A percentile compares a stretch with the other conserved stretches of the same genome.
These are phyloP conservation scores for Beaufortia kweichowensis DNA, from an alignment of 2,113 vertebrate species.

Conservation along the genomic window DNA sequence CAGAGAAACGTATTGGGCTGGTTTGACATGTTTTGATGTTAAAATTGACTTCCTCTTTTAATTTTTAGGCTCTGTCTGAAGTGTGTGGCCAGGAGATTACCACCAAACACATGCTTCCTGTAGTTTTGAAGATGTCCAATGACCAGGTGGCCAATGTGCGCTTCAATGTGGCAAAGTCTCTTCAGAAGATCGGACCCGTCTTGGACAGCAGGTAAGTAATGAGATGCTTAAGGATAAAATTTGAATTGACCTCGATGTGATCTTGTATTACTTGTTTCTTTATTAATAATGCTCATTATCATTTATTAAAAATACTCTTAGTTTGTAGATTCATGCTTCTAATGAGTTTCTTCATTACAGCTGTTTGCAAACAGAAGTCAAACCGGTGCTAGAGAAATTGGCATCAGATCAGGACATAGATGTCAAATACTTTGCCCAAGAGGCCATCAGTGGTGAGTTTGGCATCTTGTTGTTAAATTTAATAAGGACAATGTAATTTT, in stretches of 20 bases:
- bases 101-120: conserved; percentile 89
- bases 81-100: conserved; percentile 89
- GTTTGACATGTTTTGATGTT: too few species aligned
- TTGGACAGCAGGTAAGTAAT: conserved; percentile 80
- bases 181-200: conserved; percentile 88
- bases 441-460: conserved; percentile 85
- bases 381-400: conserved; percentile 84
- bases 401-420: conserved; percentile 87
- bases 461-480: not conserved
- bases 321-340: not conserved
- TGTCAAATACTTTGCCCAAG: conserved; percentile 91
- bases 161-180: conserved; percentile 91
- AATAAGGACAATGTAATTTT: not conserved
- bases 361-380: conserved; percentile 84
- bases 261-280: not conserved
- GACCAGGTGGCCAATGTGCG: conserved; percentile 92
- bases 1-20: not conserved
- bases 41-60: too few species aligned
- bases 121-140: conserved; percentile 88
- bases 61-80: conserved; percentile 80
- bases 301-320: too few species aligned
- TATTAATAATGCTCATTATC: too few species aligned
- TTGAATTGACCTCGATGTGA: not conserved
- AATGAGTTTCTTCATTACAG: conserved; percentile 59
- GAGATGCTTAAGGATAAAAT: not conserved